Evolutionary conservation across 2,797 vertebrate genomes (phyloP), one percentile per base, ranked within the genome.

Genomic region (Enteromius trimaculatus): DNA sequence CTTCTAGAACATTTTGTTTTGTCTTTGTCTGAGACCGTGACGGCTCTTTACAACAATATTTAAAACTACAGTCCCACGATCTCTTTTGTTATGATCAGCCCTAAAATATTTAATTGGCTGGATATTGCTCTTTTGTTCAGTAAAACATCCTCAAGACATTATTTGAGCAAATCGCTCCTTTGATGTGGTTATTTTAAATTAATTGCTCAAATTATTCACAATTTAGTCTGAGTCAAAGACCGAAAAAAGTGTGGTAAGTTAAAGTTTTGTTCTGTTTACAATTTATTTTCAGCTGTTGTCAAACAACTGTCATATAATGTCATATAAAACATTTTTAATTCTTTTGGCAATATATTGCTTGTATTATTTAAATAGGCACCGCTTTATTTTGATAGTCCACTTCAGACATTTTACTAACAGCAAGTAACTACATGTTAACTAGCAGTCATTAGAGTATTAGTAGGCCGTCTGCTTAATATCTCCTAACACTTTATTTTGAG

Each of bases 1-100:
- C 13, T 78, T 31, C 76, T 47, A 47, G 58, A 31, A 77, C 76
- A 77, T 62, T 49, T 44, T 49, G 39, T 65, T 64, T 78, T 7
- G 76, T 65, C 76, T 78, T 31, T 6, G 5, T 17, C 76, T 0
- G 60, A 47, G 76, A 34, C 39, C 0, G 16, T 2, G 76, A 47
- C 0, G 42, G 23, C 37, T 77, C 17, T 62, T 62, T 29, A 3
- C 37, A 64, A 47, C 60, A 65, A 78, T 65, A 29, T 65, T 64
- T 31, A 29, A 78, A 8, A 31, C 60, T 65, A 11, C 42, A 47
- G 65, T 78, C 58, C 8, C 23, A 7, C n/a, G 0, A 42, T 47
- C 0, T 75, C 29, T 62, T 62, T 19, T 72, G 16, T 72, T 19
- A 49, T 19, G 23, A 16, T 19, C 44, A 19, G 7, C 8, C 17